Evolutionary conservation across 2,888 invertebrate species (phyloP), one percentile per base, ranked within the genome.

Genomic region (Agonopterix heracliana): DNA sequence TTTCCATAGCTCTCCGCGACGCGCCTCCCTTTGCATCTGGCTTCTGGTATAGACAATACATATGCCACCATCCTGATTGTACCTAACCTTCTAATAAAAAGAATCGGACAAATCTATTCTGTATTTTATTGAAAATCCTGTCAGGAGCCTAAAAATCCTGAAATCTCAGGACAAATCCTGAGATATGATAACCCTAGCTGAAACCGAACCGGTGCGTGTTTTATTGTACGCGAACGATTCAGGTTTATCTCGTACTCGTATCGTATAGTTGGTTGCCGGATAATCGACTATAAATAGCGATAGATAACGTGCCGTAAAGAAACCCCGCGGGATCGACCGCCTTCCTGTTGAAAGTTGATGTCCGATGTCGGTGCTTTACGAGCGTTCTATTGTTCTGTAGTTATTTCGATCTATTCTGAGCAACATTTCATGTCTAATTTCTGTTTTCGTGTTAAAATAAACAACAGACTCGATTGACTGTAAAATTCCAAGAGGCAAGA

Each of bases 251-350:
- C 46, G 41, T 9, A 9, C 41, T 41, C n/a, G n/a, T 9, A 41
- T 36, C 78, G 66, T 87, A 84, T 74, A 88, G 87, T 70, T 85
- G 87, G 63, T 88, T 88, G 85, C 84, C 70, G 77, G 69, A 78
- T 82, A 78, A 80, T 73, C 60, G 69, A 54, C 57, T 84, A 84
- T 74, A 83, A 86, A 87, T 86, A 86, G 86, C 71, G 50, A 61
- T 76, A 75, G 68, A 82, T 74, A 81, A 81, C 77, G 78, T 80
- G 79, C 26, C 26, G 68, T 10, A 61, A 59, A 61, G 56, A 57
- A 54, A 52, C 34, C 42, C 53, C 57, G 53, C 63, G 57, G 63
- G 58, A 66, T 64, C 63, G 62, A 36, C 50, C 47, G 58, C 10
- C 38, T n/a, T 10, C 38, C 62, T 66, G 68, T 66, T 63, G 63